Base-by-base conservation (phyloP, 2,888 invertebrate species). In the Drosophila vallismaia region DNA sequence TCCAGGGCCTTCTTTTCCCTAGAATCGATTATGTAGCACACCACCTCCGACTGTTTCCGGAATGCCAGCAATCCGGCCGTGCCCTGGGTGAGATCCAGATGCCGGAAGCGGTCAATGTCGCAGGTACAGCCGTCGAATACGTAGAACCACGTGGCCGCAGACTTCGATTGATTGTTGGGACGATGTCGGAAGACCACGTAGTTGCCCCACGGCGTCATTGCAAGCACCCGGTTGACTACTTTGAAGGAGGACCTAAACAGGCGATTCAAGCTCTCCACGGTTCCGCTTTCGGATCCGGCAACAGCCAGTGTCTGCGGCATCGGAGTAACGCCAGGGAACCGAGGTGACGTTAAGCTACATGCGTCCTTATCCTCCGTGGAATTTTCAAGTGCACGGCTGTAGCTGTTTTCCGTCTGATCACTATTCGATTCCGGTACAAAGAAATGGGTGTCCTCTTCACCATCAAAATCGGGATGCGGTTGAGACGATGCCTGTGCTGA, bases 201-300 rank as follows among this genome's bases (percentile, higher is more conserved):
- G 55, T 91, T 91, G 7, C 90, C 91, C 91, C 91, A 91, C 2
- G 91, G 91, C 0, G 92, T 91, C 83, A 91, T 89, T 0, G 84
- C 76, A 0, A 92, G 74, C 4, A 90, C 75, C 8, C 91, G 89
- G 77, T 90, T 90, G 42, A 90, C 81, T n/a, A 85, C 86, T 8
- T 82, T 80, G 26, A 92, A 91, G 0, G 86, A 89, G 2, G 86
- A 77, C 8, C 73, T 66, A 0, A 91, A 63, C 19, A 91, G 53
- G 10, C 86, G 86, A 4, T 81, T 79, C 6, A 91, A 57, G 58
- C 91, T 91, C 49, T 86, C 87, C 48, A 89, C 76, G 45, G 86
- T 89, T n/a, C 91, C 92, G 51, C 76, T 90, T 57, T 91, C 89
- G 3, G 91, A 91, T 3, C 91, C 91, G n/a, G 86, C 84, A 6